phyloP scores from a whole-genome alignment of 1,140 invertebrate species.

The Dreissena polymorpha region DNA sequence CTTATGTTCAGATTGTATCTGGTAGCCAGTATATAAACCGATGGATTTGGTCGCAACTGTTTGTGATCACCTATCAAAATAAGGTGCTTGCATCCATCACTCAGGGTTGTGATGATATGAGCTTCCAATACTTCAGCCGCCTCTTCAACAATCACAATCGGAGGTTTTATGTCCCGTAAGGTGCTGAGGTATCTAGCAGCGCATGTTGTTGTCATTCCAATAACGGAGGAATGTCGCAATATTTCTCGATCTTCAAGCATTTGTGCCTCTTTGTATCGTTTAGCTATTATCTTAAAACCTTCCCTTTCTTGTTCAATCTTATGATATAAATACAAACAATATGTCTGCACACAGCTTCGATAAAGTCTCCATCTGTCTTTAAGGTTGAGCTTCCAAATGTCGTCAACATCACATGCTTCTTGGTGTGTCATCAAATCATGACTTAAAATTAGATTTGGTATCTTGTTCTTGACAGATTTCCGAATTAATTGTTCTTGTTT shows the following conservation, averaged over 20 bases:
- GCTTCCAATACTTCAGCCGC: constrained; percentile 76
- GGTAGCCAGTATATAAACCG: constrained; percentile 72
- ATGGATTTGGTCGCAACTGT: constrained; percentile 80
- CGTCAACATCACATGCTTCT: constrained; percentile 35
- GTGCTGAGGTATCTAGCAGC: constrained; percentile 68
- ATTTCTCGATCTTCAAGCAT: constrained; percentile 66
- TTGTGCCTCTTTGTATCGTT: constrained; percentile 56
- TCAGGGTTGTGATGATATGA: constrained; percentile 81
- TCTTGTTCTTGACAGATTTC: too few relatives aligned
- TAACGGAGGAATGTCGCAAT: constrained; percentile 68
- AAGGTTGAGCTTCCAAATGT: constrained; percentile 70
- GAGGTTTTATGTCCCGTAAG: constrained; percentile 65
- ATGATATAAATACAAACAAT: constrained; percentile 69
- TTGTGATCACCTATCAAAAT: constrained; percentile 90
- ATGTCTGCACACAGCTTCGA: constrained; percentile 67
- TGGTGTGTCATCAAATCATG: constrained; percentile 48
- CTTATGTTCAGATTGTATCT: constrained; percentile 78
- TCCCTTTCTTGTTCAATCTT: constrained; percentile 32
- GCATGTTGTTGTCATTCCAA: constrained; percentile 77
- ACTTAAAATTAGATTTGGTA: too few relatives aligned
- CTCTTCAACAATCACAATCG: constrained; percentile 75
- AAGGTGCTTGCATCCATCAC: constrained; percentile 86
- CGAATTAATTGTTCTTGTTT: too few relatives aligned
- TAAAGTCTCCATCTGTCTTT: constrained; percentile 74
- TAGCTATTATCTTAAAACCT: constrained; percentile 52